These are phyloP conservation scores for Lindbergichthys nudifrons DNA, from an alignment of 2,797 vertebrate species.

Conservation along the genomic window DNA sequence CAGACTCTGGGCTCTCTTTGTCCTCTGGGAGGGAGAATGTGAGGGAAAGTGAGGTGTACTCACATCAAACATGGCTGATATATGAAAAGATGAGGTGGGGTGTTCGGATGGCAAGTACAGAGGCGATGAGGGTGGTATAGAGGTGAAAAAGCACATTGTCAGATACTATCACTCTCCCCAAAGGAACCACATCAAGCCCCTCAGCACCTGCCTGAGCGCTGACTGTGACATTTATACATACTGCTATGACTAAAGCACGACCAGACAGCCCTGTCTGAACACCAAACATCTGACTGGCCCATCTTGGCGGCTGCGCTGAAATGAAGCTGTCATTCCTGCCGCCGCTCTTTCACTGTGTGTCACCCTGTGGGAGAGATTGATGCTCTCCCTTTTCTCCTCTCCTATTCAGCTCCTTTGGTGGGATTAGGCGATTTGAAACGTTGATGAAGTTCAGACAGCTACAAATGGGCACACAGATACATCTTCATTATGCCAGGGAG, in stretches of 20 bases:
- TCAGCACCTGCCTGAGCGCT: constrained; percentile 64
- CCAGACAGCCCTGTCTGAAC: constrained; percentile 65
- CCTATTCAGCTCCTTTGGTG: constrained; percentile 48
- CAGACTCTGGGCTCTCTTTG: constrained; percentile 36
- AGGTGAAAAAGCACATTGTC: constrained; percentile 75
- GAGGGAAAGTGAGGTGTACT: constrained; percentile 35
- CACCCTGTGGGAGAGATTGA: constrained; percentile 61
- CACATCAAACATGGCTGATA: constrained; percentile 61
- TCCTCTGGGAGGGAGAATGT: constrained; percentile 43
- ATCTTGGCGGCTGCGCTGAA: constrained; percentile 55
- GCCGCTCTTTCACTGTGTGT: constrained; percentile 54
- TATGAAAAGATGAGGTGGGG: constrained; percentile 19
- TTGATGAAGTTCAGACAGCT: constrained; percentile 75
- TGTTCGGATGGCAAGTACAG: constrained; percentile 23
- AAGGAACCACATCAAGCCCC: constrained; percentile 60
- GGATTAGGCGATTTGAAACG: constrained; percentile 69
- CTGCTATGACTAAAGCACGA: constrained; percentile 63
- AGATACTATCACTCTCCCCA: constrained; percentile 75
- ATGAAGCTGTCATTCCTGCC: constrained; percentile 75
- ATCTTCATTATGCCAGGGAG: constrained; percentile 74
- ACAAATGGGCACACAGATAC: constrained; percentile 65
- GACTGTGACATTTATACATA: constrained; percentile 71
- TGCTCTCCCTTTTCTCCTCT: constrained; percentile 47
- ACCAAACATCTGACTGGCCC: constrained; percentile 67
- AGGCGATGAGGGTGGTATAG: constrained; percentile 35